Conservation (phyloP, 2,797 vertebrate genomes). For the Labroides dimidiatus region DNA sequence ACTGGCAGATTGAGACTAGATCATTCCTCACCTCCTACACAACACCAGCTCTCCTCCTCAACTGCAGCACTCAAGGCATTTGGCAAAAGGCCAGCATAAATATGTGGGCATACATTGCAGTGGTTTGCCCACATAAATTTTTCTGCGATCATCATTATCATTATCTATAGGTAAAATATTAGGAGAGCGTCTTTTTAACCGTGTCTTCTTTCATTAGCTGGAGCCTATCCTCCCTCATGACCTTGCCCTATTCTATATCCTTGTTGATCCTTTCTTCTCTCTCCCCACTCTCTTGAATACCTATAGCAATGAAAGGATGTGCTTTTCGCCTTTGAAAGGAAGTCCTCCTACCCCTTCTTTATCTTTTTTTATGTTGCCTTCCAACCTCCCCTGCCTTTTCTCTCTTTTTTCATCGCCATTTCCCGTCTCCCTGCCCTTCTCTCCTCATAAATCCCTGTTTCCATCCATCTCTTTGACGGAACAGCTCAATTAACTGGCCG, state of each 20-base stretch:
- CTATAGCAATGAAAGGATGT: conserved; percentile 52
- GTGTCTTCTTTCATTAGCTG: conserved; percentile 5
- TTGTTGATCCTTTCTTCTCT: conserved; percentile 40
- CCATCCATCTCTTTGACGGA: conserved; percentile 76
- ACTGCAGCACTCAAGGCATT: conserved; percentile 45
- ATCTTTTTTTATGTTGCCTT: conserved; percentile 27
- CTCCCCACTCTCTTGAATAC: conserved; percentile 33
- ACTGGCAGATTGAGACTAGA: conserved; percentile 71
- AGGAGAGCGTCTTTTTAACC: conserved; percentile 9
- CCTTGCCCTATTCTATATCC: conserved; percentile 63
- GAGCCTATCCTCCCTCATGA: conserved; percentile 58
- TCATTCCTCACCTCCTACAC: conserved; percentile 62
- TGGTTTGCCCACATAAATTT: not conserved
- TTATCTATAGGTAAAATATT: not conserved
- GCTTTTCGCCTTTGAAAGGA: conserved; percentile 63
- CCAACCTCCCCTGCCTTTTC: conserved; percentile 19
- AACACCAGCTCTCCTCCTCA: conserved; percentile 51
- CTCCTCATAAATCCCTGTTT: conserved; percentile 72
- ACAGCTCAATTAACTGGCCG: conserved; percentile 79
- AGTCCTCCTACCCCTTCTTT: conserved; percentile 50
- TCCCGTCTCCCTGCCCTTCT: conserved; percentile 34
- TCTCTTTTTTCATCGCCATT: conserved; percentile 29
- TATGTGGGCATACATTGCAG: not conserved
- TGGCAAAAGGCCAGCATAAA: conserved; percentile 47
- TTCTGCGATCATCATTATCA: conserved; percentile 4